Evolutionary conservation across 2,113 vertebrate species (phyloP), one percentile per base, ranked within the genome.

Genomic region (Dipodomys ordii): DNA sequence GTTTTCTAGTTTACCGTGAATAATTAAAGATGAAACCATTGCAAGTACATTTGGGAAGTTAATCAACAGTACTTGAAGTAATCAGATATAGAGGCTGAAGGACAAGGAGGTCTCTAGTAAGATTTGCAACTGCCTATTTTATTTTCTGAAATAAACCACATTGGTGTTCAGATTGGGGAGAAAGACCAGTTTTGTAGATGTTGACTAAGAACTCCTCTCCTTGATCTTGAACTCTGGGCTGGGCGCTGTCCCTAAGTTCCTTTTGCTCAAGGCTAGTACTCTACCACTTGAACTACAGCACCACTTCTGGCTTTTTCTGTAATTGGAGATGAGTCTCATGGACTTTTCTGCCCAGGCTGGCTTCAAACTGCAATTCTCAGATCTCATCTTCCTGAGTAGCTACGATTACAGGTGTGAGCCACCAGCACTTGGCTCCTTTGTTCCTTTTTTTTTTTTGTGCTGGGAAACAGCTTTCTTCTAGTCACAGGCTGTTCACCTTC

Each of bases 41-140:
- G 64, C 73, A 77, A 83, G 87, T 28, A 57, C 84, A 19, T 49
- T 73, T 62, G 77, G 39, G 81, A 80, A 78, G 44, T 32, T 77
- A 87, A 60, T 72, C 30, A 83, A 1, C n/a, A 62, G 78, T 79
- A 83, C 68, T 72, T 81, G 71, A 28, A 65, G 57, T 79, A 72
- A 64, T 8, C 53, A 8, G 71, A 81, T 82, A 28, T 71, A 80
- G 62, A 94, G 35, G 15, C 49, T 93, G 86, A 88, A 90, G 73
- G 32, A 90, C 76, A 79, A 86, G 39, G 60, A 46, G 30, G 10
- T 81, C 20, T 85, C 28, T 88, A 46, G 72, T 83, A 32, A 64
- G 32, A 92, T 71, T 79, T 68, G 77, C 57, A 83, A 28, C 64
- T 71, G 6, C 77, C 76, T 92, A 62, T 73, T 76, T 89, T 57